Evolutionary conservation across 2,113 vertebrate species (phyloP).

Genomic region (Menidia beryllina): DNA sequence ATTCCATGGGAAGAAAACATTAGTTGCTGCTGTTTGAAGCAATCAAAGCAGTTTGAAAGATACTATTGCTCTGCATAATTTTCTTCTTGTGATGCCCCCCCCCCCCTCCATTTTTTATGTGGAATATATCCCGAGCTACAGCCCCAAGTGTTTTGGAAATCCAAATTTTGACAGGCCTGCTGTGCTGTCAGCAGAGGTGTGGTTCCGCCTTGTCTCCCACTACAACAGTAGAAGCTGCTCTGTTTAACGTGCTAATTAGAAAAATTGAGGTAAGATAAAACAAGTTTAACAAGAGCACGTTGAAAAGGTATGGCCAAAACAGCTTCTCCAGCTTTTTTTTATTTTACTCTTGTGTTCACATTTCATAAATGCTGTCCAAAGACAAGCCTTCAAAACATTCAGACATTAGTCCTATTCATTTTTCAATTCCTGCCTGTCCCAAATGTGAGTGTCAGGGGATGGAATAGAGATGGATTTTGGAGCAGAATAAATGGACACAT

Average conservation of each 20-base stretch:
- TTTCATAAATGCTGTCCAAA: neutral
- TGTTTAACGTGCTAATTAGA: constrained; percentile 19
- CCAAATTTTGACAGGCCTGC: constrained; percentile 25
- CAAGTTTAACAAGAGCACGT: neutral
- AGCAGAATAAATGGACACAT: constrained; percentile 47
- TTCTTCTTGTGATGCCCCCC: neutral
- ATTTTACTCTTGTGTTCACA: constrained; percentile 12
- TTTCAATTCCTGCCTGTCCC: constrained; percentile 34
- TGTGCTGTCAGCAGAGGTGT: constrained; percentile 9
- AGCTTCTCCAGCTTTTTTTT: neutral
- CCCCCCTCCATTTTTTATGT: neutral
- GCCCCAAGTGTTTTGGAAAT: constrained; percentile 2
- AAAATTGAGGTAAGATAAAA: neutral
- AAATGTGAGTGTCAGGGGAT: constrained; percentile 30
- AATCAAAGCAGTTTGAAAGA: neutral
- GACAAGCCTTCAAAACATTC: constrained; percentile 18
- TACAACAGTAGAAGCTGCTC: constrained; percentile 18
- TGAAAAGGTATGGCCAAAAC: neutral
- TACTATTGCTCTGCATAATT: neutral
- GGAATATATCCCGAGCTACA: neutral
- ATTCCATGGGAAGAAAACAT: neutral
- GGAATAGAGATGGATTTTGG: constrained; percentile 44
- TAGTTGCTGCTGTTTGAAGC: neutral
- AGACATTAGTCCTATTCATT: constrained; percentile 33
- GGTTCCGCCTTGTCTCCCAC: constrained; percentile 5